Base-by-base conservation (phyloP, 2,888 invertebrate species). In the Lacanobia oleracea region DNA sequence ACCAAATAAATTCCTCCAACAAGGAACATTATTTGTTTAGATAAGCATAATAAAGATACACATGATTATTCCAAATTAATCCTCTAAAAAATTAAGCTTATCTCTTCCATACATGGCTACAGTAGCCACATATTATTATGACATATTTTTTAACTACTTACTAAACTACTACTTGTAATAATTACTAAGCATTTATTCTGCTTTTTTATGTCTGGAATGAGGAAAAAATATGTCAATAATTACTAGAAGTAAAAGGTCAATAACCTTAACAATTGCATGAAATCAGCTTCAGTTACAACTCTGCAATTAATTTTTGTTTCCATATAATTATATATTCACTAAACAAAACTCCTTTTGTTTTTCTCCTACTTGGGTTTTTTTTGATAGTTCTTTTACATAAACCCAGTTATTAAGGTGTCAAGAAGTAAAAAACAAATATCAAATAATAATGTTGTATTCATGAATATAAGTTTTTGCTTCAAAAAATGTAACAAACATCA, bases 221-320 rank as follows among this genome's bases (percentile, higher is more conserved):
- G 77, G 77, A 74, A 62, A 77, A 77, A 68, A 27, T 37, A 63
- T 10, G 45, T 21, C 18, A 66, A 60, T 64, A 79, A 62, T 67
- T 54, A 57, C 40, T 74, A 50, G 57, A 61, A 56, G n/a, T 27
- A 43, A 14, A 7, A 65, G 68, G 64, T 68, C 79, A 78, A 69
- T 69, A 45, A 1, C 43, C 62, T 69, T 51, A 6, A 33, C 21
- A 33, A 45, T 64, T 64, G 14, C 50, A 54, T 27, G 61, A 51
- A 57, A 51, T 59, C 12, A 40, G 14, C 21, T 68, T 40, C 23
- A 56, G 18, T 54, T n/a, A 40, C 5, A n/a, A 2, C 8, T 64
- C 1, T 53, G 8, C 18, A 51, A 40, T 67, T 18, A 40, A 1
- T 16, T 50, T 45, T 72, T 27, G 23, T 63, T 63, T 62, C 37